These are phyloP conservation scores for Desmophyllum pertusum DNA, from an alignment of 92 coral and sea anemone species.

Conservation along the genomic window DNA sequence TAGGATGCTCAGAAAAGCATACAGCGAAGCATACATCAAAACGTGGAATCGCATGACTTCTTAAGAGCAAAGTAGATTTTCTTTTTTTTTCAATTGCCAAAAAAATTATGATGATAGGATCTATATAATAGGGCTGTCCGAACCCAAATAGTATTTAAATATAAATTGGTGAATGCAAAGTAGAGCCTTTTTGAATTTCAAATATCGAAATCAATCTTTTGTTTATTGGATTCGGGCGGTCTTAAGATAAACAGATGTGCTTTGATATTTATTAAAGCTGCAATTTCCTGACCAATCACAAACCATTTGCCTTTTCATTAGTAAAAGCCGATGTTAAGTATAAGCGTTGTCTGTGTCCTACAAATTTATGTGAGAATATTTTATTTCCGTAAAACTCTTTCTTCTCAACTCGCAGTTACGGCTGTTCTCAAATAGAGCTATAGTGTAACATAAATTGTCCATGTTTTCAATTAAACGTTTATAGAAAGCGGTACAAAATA, in stretches of 20 bases:
- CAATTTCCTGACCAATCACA: background rate
- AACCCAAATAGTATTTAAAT: background rate
- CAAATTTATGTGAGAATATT: background rate
- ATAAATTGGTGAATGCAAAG: background rate
- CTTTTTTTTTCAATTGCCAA: background rate
- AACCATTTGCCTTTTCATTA: background rate
- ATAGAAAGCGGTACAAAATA: background rate
- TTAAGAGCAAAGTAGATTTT: background rate
- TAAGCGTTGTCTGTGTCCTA: background rate
- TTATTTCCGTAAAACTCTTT: too few species aligned
- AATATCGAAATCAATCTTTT: conserved; percentile 21
- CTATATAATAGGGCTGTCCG: background rate
- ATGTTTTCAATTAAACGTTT: background rate
- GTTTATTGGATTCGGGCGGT: background rate
- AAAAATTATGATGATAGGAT: background rate
- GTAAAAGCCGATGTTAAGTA: background rate
- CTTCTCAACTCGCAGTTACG: background rate
- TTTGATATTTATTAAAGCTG: background rate
- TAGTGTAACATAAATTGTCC: background rate
- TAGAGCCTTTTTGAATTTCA: background rate
- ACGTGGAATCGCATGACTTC: background rate
- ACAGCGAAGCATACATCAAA: background rate
- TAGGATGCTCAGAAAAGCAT: background rate
- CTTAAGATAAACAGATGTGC: background rate
- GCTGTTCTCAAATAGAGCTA: background rate